Evolutionary conservation across 2,113 vertebrate species (phyloP), one percentile per base, ranked within the genome.

Genomic region (Pteropus alecto): DNA sequence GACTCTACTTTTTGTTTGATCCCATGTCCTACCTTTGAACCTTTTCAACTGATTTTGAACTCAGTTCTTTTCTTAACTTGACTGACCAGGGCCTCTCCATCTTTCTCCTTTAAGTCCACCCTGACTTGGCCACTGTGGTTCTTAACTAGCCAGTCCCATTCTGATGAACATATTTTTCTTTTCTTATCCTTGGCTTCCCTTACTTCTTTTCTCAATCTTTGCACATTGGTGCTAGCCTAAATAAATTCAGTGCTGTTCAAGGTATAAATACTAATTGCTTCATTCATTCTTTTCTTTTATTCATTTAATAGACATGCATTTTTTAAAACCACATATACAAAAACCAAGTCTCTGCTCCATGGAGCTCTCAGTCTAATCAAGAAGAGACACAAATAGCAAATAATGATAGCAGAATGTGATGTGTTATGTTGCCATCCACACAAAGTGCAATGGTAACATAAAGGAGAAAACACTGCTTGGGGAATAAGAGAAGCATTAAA

Each of bases 401-500:
- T 24, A 26, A 3, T 30, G 78, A 51, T 5, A n/a, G 48, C 28
- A 54, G 54, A 61, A 19, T 7, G 24, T 35, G 24, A 12, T 24
- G 67, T 15, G 22, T 26, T 28, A 26, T 15, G 5, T 1, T 48
- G n/a, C 56, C 3, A n/a, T 35, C 1, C 10, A 41, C 65, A 21
- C 30, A 28, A 1, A 56, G 48, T 10, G 1, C 21, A n/a, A 0
- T 6, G 16, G 14, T 12, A 14, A 21, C 7, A 2, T 35, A 5
- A 28, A 87, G 35, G 18, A 35, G 19, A 58, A 58, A 14, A 3
- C 28, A 38, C 30, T 73, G 28, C 26, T 2, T 7, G 26, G 46
- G 48, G 41, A 38, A 2, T 15, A 41, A 78, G 30, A 78, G 58
- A 21, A 21, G 24, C 26, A 38, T 30, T 58, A 13, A 35, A 2